A percentile compares a stretch with the other conserved stretches of the same genome.
Evolutionary conservation across 2,113 vertebrate species (phyloP).

Genomic region (Phaetusa simplex): DNA sequence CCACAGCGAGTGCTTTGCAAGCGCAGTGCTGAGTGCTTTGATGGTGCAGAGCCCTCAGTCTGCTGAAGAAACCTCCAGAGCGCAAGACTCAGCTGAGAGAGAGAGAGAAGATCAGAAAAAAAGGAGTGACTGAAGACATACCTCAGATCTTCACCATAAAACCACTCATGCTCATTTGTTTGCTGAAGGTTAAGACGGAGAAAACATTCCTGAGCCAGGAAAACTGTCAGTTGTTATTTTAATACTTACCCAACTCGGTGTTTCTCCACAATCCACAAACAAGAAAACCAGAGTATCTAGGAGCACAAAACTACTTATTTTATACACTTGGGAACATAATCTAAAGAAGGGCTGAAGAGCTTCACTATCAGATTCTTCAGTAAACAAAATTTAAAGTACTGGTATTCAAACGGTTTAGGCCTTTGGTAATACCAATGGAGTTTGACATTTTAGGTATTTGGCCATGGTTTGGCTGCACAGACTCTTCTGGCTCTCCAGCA

Average conservation of each 20-base stretch:
- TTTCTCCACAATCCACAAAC: not conserved
- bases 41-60: not conserved
- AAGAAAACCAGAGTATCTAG: not conserved
- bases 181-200: not conserved
- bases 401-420: not conserved
- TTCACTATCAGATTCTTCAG: not conserved
- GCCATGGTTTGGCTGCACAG: not conserved
- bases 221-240: not conserved
- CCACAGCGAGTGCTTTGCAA: not conserved
- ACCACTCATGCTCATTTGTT: not conserved
- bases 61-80: not conserved
- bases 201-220: not conserved
- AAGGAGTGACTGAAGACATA: not conserved
- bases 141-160: not conserved
- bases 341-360: not conserved
- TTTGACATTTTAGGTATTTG: not conserved
- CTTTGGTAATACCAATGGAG: not conserved
- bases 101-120: not conserved
- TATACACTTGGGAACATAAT: not conserved
- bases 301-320: not conserved
- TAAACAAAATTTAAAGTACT: not conserved
- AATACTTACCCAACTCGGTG: not conserved
- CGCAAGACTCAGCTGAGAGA: not conserved
- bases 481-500: not conserved
- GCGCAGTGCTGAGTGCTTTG: not conserved